phyloP scores from a whole-genome alignment of 2,888 invertebrate species.

The Lasioglossum morio region DNA sequence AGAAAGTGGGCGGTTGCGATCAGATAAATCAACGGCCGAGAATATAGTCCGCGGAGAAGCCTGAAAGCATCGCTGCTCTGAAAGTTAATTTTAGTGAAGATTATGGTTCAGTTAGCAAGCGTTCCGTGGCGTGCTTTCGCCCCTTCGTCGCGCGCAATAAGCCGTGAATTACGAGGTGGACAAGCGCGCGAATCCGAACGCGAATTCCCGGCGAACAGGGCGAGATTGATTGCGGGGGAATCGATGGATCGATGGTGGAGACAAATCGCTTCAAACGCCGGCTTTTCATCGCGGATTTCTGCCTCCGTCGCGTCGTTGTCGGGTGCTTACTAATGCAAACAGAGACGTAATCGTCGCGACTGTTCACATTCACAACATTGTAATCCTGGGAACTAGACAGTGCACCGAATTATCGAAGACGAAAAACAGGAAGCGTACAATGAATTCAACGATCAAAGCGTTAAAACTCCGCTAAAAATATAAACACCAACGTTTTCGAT shows the following conservation, averaged over 20 bases:
- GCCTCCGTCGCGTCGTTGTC: neutral
- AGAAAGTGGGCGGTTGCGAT: neutral
- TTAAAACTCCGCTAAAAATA: neutral
- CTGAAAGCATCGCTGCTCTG: neutral
- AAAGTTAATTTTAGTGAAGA: slow-evolving; percentile 48
- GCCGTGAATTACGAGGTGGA: slow-evolving; percentile 38
- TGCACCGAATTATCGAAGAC: too few species aligned
- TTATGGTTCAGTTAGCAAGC: slow-evolving; percentile 28
- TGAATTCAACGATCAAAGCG: too few species aligned
- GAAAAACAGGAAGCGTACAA: too few species aligned
- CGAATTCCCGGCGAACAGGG: neutral
- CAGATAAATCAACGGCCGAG: neutral
- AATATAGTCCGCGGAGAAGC: neutral
- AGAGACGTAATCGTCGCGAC: too few species aligned
- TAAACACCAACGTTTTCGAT: neutral
- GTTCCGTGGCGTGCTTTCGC: neutral
- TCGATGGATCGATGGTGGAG: neutral
- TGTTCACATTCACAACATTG: too few species aligned
- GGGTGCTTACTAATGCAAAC: too few species aligned
- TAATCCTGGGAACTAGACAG: too few species aligned
- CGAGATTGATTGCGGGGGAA: neutral
- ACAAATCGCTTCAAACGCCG: neutral
- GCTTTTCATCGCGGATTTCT: neutral
- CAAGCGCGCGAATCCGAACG: neutral
- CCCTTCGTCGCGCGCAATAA: slow-evolving; percentile 30